Evolutionary conservation across 2,888 invertebrate genomes (phyloP).

Genomic region (Thysanoteuthis rhombus): DNA sequence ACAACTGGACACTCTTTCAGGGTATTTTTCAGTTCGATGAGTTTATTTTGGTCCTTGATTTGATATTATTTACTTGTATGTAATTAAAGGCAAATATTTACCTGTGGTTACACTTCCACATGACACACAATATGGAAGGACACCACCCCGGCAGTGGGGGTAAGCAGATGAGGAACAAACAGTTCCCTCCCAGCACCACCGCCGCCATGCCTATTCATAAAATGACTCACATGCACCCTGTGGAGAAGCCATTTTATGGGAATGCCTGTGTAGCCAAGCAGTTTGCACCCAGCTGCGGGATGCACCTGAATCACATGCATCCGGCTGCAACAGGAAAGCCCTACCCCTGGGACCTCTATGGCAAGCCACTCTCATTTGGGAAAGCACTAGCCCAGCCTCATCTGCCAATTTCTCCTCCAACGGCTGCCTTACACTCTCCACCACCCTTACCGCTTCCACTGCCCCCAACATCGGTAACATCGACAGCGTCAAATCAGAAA

Average conservation of each 20-base stretch:
- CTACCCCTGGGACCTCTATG: neutral
- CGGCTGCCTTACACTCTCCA: neutral
- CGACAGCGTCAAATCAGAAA: neutral
- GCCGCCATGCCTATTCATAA: neutral
- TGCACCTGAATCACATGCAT: conserved; percentile 25
- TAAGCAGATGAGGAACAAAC: neutral
- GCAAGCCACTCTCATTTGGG: conserved; percentile 14
- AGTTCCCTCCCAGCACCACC: neutral
- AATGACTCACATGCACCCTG: conserved; percentile 23
- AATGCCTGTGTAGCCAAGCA: neutral
- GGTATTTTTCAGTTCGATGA: neutral
- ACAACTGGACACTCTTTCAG: neutral
- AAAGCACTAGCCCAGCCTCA: neutral
- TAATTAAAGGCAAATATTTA: neutral
- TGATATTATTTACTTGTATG: neutral
- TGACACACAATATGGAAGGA: neutral
- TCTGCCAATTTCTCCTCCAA: neutral
- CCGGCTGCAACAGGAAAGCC: neutral
- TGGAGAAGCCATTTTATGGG: neutral
- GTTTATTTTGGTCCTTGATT: neutral
- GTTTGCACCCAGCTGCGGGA: conserved; percentile 13
- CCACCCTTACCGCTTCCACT: conserved; percentile 16
- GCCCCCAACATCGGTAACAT: neutral
- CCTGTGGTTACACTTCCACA: neutral
- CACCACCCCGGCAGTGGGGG: neutral